Conservation (phyloP, 2,797 vertebrate genomes). For the Rhincodon typus region DNA sequence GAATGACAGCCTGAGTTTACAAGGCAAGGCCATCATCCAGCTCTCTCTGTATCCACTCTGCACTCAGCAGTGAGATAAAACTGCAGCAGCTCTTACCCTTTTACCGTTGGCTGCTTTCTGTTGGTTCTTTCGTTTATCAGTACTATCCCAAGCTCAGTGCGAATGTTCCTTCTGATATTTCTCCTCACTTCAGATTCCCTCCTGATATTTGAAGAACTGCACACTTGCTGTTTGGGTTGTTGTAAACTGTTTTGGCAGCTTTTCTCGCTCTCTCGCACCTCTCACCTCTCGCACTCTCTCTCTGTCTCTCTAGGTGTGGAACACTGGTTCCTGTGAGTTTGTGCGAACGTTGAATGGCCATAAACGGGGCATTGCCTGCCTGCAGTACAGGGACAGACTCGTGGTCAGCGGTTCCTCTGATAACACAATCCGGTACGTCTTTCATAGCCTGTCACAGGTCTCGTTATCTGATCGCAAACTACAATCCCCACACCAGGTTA, state of each 20-base stretch:
- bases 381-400: constrained; percentile 95
- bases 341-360: constrained; percentile 97
- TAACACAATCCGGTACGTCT: constrained; percentile 89
- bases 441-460: not conserved
- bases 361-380: constrained; percentile 93
- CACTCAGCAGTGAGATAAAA: too few relatives aligned
- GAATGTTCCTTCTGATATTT: not conserved
- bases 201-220: not conserved
- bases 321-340: constrained; percentile 98
- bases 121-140: too few relatives aligned
- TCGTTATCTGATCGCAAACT: not conserved
- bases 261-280: too few relatives aligned
- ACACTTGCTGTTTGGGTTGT: not conserved
- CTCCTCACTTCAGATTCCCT: not conserved
- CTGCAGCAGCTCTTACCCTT: too few relatives aligned
- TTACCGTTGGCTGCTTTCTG: too few relatives aligned
- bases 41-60: too few relatives aligned
- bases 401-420: constrained; percentile 98
- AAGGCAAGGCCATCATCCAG: too few relatives aligned
- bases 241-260: not conserved
- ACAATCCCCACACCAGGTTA: not conserved
- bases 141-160: not conserved
- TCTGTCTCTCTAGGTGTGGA: constrained; percentile 77
- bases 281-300: not conserved
- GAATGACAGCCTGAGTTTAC: too few relatives aligned